These are phyloP conservation scores for Panthera uncia DNA, from an alignment of 2,113 vertebrate species.

Conservation along the genomic window DNA sequence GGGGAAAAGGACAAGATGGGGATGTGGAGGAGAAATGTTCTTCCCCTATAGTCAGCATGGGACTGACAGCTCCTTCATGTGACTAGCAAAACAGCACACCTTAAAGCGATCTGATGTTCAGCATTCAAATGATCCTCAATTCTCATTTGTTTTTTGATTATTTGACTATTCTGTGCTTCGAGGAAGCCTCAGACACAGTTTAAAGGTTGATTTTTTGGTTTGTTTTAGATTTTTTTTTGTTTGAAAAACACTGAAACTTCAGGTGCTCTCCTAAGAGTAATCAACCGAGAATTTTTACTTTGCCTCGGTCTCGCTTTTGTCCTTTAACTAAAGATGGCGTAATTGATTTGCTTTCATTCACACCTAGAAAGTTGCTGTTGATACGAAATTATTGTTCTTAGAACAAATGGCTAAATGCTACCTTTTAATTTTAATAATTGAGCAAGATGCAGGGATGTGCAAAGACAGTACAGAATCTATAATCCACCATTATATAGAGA, in stretches of 20 bases:
- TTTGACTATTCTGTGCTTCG: slow-evolving; percentile 7
- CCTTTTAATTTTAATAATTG: slow-evolving; percentile 58
- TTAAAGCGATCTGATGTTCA: neutral
- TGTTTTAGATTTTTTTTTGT: neutral
- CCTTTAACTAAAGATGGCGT: slow-evolving; percentile 49
- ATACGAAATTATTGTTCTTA: slow-evolving; percentile 53
- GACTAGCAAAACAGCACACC: neutral
- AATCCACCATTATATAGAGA: neutral
- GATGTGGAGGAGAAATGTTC: too few species aligned
- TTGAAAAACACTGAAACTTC: slow-evolving; percentile 21
- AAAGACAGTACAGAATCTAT: neutral
- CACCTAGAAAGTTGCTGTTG: slow-evolving; percentile 6
- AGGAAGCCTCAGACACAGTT: neutral
- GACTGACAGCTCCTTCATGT: neutral
- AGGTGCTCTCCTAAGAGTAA: neutral
- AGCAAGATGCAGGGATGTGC: neutral
- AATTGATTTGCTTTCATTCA: slow-evolving; percentile 49
- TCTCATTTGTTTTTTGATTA: neutral
- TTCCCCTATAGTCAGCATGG: too few species aligned
- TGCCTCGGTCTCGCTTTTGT: neutral
- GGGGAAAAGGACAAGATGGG: neutral
- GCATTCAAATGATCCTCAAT: neutral
- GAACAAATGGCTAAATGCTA: slow-evolving; percentile 35
- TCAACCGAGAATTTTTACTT: neutral
- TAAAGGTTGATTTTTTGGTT: neutral